Conservation (phyloP, 2,797 vertebrate genomes). For the Danio kyathit region DNA sequence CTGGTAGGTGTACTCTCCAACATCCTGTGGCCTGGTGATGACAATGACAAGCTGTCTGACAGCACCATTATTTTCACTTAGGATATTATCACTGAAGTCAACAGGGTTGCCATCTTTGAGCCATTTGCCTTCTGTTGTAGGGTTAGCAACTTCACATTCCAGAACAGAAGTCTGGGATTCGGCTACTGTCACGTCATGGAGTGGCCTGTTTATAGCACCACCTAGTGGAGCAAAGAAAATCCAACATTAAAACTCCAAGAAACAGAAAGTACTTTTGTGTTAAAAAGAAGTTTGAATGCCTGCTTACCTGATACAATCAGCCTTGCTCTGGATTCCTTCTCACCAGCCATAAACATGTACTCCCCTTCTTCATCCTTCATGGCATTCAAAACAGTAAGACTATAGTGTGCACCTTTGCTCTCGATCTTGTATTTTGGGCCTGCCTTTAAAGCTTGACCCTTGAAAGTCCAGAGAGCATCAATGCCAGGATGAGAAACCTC, state of each 20-base stretch:
- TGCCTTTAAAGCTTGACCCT: conserved; percentile 86
- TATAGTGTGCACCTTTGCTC: conserved; percentile 86
- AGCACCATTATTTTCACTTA: conserved; percentile 81
- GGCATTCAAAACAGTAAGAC: conserved; percentile 87
- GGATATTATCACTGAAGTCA: conserved; percentile 83
- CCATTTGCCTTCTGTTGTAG: conserved; percentile 90
- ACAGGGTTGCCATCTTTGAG: conserved; percentile 86
- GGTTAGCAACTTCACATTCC: conserved; percentile 95
- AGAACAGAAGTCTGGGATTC: conserved; percentile 92
- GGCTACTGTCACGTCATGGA: conserved; percentile 90
- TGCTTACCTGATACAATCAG: conserved; percentile 91
- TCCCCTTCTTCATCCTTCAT: conserved; percentile 99
- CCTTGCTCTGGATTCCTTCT: conserved; percentile 90
- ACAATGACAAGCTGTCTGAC: conserved; percentile 88
- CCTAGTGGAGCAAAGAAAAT: conserved; percentile 74
- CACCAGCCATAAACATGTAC: conserved; percentile 92
- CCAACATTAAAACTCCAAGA: neutral
- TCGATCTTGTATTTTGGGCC: conserved; percentile 91
- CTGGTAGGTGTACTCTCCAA: conserved; percentile 94
- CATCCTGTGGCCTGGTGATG: conserved; percentile 88
- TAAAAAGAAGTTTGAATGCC: neutral
- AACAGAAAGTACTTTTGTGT: neutral
- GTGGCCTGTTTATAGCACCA: conserved; percentile 93
- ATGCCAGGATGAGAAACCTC: conserved; percentile 93
- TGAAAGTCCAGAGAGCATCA: conserved; percentile 92